Conservation (phyloP, 2,113 vertebrate species). For the Gobio gobio region DNA sequence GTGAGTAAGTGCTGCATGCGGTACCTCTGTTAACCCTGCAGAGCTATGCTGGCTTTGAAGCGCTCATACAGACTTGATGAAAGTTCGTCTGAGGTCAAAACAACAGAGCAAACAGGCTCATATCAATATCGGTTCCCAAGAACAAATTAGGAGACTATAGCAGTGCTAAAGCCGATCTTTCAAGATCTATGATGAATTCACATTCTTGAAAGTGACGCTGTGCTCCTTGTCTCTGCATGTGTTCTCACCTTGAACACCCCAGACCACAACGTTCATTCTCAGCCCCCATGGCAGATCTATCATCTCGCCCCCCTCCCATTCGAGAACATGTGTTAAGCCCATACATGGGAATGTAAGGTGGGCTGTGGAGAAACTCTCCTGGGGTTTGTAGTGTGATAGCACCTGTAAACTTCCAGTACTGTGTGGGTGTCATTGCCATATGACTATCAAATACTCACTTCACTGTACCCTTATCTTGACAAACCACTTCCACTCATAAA, state of each 20-base stretch:
- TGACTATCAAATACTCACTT: constrained; percentile 57
- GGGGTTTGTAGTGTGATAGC: constrained; percentile 30
- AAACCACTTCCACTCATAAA: constrained; percentile 47
- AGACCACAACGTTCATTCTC: constrained; percentile 52
- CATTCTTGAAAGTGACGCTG: constrained; percentile 34
- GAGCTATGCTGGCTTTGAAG: constrained; percentile 7
- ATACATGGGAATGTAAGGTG: constrained; percentile 50
- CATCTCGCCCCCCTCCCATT: constrained; percentile 6
- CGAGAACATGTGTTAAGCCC: constrained; percentile 46
- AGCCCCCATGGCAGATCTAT: constrained; percentile 32
- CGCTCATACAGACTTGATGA: neutral
- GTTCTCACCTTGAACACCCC: constrained; percentile 30
- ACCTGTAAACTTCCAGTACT: constrained; percentile 52
- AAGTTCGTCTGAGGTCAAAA: constrained; percentile 25
- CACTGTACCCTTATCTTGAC: constrained; percentile 52
- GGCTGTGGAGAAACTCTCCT: constrained; percentile 55
- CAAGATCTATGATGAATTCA: constrained; percentile 10
- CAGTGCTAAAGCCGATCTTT: neutral
- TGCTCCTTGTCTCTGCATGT: neutral
- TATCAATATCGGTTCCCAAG: constrained; percentile 6
- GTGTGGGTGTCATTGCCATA: constrained; percentile 56
- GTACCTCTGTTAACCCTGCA: constrained; percentile 5
- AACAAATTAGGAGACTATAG: neutral
- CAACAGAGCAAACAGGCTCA: neutral
- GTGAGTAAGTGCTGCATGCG: constrained; percentile 18